These are phyloP conservation scores for Indicator maculatus DNA, from an alignment of 2,113 vertebrate genomes.

Conservation along the genomic window DNA sequence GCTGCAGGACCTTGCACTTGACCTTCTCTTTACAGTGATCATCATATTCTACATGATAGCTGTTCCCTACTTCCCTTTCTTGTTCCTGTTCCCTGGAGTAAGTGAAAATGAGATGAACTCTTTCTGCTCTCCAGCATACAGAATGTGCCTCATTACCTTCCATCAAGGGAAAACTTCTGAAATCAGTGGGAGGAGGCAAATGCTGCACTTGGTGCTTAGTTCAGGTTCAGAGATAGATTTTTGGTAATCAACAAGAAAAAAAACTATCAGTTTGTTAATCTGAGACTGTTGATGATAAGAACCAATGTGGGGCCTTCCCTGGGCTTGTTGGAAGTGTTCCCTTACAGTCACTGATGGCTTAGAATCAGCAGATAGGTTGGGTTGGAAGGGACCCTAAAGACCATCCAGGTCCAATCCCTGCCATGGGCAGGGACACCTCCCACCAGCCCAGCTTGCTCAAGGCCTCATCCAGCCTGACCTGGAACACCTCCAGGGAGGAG, in stretches of 20 bases:
- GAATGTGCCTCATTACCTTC: not conserved
- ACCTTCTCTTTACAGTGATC: not conserved
- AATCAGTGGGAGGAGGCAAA: not conserved
- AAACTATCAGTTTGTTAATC: not conserved
- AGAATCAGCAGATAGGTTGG: not conserved
- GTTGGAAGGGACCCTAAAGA: too few species aligned
- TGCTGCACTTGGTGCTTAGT: not conserved
- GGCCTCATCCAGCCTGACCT: too few species aligned
- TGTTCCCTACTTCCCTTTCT: not conserved
- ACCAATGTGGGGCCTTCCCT: too few species aligned
- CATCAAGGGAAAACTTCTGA: not conserved
- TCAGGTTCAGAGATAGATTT: not conserved
- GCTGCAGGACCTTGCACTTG: too few species aligned
- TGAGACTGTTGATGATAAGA: not conserved
- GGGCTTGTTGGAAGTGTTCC: not conserved
- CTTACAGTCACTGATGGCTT: accelerated
- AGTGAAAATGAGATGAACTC: not conserved
- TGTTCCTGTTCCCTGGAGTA: not conserved
- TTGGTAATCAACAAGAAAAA: not conserved
- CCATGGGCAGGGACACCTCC: too few species aligned
- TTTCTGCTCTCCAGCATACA: not conserved
- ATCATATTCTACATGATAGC: not conserved
- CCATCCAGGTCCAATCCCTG: too few species aligned
- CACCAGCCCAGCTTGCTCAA: too few species aligned
- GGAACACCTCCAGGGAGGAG: too few species aligned